Base-by-base conservation (phyloP, 64 coral and sea anemone species). In the Hydrozoanthus tunicans region DNA sequence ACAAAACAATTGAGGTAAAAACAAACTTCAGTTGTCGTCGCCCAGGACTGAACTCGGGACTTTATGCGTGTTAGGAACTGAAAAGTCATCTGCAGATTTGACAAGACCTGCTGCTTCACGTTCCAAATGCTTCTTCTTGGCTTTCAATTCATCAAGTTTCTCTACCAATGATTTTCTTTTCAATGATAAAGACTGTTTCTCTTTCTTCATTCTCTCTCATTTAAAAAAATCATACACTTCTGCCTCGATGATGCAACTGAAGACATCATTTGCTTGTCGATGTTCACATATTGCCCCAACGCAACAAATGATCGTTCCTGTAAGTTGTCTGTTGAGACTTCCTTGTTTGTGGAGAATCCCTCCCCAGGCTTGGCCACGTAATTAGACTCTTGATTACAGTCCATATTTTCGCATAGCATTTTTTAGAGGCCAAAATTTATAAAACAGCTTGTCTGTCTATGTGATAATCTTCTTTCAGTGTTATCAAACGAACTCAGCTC, bases 131-230 rank as follows among this genome's bases (percentile, higher is more conserved):
- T 77, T 77, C 68, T 89, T 89, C 86, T 77, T 89, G 8, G 83
- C 65, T 73, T 86, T 86, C 66, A 86, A 51, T 70, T 71, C 83
- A 72, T 73, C 83, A 70, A 89, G 86, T 27, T 56, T 27, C 67
- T 86, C 83, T 71, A 86, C 53, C 83, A 86, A 66, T 59, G 64
- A 86, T 86, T 70, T 86, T 70, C 62, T 72, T 67, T 86, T 86
- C 54, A 56, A 52, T 86, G 83, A 70, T 10, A 70, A 71, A 23
- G 57, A n/a, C 71, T 77, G 14, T 76, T 89, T 84, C 70, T 75
- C 86, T 89, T 89, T 89, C 71, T 60, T 89, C 70, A 24, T 89
- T 77, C 71, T 89, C 68, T 86, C 17, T 86, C 86, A 77, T 89
- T 60, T 61, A 89, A 75, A 60, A 58, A 89, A 15, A 61, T 58